Base-by-base conservation (phyloP, 2,888 invertebrate genomes). In the Lochmaea capreae region DNA sequence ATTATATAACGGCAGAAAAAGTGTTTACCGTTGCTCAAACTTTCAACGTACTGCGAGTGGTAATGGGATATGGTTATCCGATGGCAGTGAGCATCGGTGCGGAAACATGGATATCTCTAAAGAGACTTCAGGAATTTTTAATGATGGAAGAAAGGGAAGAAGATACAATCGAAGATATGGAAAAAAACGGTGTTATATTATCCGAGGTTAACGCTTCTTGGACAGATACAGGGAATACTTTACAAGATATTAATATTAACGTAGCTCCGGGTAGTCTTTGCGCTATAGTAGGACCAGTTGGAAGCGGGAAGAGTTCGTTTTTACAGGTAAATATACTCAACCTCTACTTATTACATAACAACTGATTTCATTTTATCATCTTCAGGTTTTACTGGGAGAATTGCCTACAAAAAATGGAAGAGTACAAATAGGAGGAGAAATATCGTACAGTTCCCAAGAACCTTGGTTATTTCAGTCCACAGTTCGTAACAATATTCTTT, bases 251-350 rank as follows among this genome's bases (percentile, higher is more conserved):
- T 84, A 88, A 81, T 85, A 87, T 84, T 82, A 88, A 54, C 83
- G 84, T 81, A 87, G 89, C 74, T 84, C 81, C 82, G 87, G 90
- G 90, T 84, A 86, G 57, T 85, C 87, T 81, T 84, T 92, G 94
- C 78, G 95, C 94, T 2, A 89, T 97, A 18, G 93, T 97, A 75
- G 97, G 97, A 11, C 92, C 95, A 0, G 97, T 97, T n/a, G 97
- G 97, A 12, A 90, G 95, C 46, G 97, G 97, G 82, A 97, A 93
- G 85, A 89, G 87, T 77, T 89, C 90, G 0, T 76, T 91, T n/a
- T 82, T 91, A 2, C 89, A 90, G 72, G 81, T 81, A 67, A 10
- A 39, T 33, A 43, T 75, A 10, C 1, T 43, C 10, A 43, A 10
- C 3, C 11, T 11, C 12, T 43, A 14, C n/a, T n/a, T 33, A 4